Evolutionary conservation across 2,888 invertebrate species (phyloP).

Genomic region (Sinohyriopsis cumingii): DNA sequence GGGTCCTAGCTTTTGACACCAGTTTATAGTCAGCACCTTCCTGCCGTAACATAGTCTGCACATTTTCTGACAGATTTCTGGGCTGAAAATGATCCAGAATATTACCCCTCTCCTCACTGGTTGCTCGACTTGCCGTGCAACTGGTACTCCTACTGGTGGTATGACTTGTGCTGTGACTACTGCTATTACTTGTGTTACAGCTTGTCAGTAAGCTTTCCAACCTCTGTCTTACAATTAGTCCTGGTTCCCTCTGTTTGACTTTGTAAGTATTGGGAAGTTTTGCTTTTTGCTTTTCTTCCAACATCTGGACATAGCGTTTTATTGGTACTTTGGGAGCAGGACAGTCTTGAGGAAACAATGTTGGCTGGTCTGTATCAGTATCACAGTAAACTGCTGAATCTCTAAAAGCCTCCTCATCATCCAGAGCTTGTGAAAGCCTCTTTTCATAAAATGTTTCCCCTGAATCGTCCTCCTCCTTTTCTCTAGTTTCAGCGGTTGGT

Average conservation of each 20-base stretch:
- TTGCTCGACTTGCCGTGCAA: conserved; percentile 36
- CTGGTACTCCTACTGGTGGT: conserved; percentile 39
- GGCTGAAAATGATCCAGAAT: too few relatives aligned
- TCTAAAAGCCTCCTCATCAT: conserved; percentile 81
- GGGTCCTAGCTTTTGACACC: conserved; percentile 15
- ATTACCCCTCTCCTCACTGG: conserved; percentile 46
- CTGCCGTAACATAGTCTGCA: background rate
- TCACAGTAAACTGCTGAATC: conserved; percentile 90
- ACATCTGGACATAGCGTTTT: conserved; percentile 54
- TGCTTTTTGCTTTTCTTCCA: conserved; percentile 53
- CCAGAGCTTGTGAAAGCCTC: conserved; percentile 70
- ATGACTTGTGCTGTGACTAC: conserved; percentile 33
- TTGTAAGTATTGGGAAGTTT: conserved; percentile 37
- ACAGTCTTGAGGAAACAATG: conserved; percentile 3
- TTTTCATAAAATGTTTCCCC: conserved; percentile 58
- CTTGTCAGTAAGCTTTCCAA: conserved; percentile 54
- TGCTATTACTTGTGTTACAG: conserved; percentile 25
- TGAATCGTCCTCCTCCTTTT: conserved; percentile 21
- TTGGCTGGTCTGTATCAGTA: conserved; percentile 40
- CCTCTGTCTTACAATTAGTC: conserved; percentile 55
- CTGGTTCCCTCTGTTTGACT: conserved; percentile 53
- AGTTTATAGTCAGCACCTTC: background rate
- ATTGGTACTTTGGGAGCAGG: conserved; percentile 46
- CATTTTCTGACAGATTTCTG: background rate
- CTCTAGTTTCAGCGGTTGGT: conserved; percentile 1